These are phyloP conservation scores for Glareola pratincola DNA, from an alignment of 2,113 vertebrate species.

Conservation along the genomic window DNA sequence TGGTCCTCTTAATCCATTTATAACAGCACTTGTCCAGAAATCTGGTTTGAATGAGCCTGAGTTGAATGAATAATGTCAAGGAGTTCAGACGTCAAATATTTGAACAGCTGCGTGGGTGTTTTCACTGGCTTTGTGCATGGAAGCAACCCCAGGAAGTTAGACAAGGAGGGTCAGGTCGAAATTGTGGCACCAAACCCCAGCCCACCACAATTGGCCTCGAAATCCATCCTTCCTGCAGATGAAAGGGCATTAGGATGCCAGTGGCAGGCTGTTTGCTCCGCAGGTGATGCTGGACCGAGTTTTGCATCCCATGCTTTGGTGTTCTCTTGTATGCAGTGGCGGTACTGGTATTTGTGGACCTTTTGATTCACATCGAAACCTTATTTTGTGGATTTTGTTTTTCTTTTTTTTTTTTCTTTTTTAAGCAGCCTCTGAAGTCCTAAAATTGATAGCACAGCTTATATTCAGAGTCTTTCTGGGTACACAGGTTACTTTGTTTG, in stretches of 20 bases:
- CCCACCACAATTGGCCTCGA: not conserved
- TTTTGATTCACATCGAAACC: not conserved
- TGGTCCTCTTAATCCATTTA: conserved; percentile 73
- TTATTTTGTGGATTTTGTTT: not conserved
- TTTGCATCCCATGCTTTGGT: not conserved
- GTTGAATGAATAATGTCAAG: conserved; percentile 81
- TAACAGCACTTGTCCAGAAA: conserved; percentile 77
- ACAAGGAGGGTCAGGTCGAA: conserved; percentile 46
- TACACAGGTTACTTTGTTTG: not conserved
- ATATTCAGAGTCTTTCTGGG: not conserved
- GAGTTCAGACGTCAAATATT: conserved; percentile 84
- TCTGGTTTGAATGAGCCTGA: conserved; percentile 76
- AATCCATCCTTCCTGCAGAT: not conserved
- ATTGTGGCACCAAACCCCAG: conserved; percentile 11
- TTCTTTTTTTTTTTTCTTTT: not conserved
- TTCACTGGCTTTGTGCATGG: conserved; percentile 74
- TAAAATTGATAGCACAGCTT: not conserved
- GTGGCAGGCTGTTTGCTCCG: accelerated
- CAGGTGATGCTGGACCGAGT: not conserved
- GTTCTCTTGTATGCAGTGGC: not conserved
- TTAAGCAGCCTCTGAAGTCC: not conserved
- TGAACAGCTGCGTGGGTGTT: conserved; percentile 80
- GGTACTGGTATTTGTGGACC: not conserved
- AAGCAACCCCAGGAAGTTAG: conserved; percentile 69
- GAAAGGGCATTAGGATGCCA: not conserved